Percentiles rank a stretch among this genome's conserved stretches.
Evolutionary conservation across 2,113 vertebrate genomes (phyloP).

Genomic region (Poecilia latipinna): DNA sequence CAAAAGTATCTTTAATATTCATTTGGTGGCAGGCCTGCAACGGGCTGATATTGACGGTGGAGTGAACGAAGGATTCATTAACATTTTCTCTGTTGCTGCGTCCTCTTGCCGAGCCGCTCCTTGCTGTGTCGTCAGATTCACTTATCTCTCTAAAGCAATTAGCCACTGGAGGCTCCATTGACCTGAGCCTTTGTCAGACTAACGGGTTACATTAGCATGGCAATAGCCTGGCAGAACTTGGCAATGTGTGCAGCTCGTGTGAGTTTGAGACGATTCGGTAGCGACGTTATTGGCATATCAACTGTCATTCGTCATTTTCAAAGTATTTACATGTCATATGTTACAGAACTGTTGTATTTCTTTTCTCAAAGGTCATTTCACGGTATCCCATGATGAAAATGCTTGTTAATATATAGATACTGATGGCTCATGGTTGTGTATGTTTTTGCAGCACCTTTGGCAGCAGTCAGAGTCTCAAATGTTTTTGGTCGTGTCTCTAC

Average conservation of each 20-base stretch:
- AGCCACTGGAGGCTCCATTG: constrained; percentile 82
- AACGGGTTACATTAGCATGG: constrained; percentile 75
- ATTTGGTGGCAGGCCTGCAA: constrained; percentile 70
- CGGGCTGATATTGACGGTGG: constrained; percentile 73
- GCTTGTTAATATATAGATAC: too few relatives aligned
- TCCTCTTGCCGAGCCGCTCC: constrained; percentile 54
- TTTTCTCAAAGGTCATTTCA: too few relatives aligned
- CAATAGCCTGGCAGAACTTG: constrained; percentile 68
- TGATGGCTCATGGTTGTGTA: too few relatives aligned
- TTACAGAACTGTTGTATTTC: not conserved
- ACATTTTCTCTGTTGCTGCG: constrained; percentile 59
- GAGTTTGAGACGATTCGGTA: constrained; percentile 8
- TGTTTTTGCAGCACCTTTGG: too few relatives aligned
- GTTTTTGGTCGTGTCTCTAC: too few relatives aligned
- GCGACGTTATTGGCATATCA: constrained; percentile 23
- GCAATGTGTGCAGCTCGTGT: constrained; percentile 50
- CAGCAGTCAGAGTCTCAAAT: too few relatives aligned
- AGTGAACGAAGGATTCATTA: constrained; percentile 75
- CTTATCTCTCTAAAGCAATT: constrained; percentile 84
- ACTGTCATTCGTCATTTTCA: too few relatives aligned
- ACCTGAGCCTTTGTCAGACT: constrained; percentile 80
- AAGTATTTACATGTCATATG: not conserved
- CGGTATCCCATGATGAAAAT: too few relatives aligned
- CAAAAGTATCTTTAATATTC: constrained; percentile 75
- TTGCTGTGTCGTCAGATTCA: constrained; percentile 76